phyloP scores from a whole-genome alignment of 2,888 invertebrate species.

The Andrena hattorfiana region DNA sequence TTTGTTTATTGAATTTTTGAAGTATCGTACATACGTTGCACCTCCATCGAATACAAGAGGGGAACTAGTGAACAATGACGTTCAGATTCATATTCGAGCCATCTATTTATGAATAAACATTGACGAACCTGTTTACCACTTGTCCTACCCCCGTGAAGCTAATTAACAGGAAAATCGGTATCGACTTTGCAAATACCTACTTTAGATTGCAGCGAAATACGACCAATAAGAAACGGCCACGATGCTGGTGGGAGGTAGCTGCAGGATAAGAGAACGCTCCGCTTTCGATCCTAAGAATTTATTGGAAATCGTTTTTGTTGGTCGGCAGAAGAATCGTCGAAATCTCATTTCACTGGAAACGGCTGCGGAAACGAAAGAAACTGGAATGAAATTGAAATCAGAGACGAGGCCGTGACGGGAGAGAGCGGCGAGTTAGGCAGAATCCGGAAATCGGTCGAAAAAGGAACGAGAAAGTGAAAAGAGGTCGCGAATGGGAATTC shows the following conservation, averaged over 20 bases:
- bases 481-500: conserved; percentile 25
- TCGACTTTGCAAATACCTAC: too few species aligned
- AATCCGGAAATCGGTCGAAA: conserved; percentile 42
- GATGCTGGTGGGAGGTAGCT: too few species aligned
- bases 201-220: not conserved
- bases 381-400: conserved; percentile 67
- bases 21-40: not conserved
- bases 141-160: too few species aligned
- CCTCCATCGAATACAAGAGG: not conserved
- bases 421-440: conserved; percentile 24
- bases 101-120: not conserved
- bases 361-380: conserved; percentile 67
- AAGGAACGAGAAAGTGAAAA: conserved; percentile 31
- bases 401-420: conserved; percentile 13
- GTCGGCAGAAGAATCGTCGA: conserved; percentile 54
- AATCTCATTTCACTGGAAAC: conserved; percentile 62
- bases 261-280: not conserved
- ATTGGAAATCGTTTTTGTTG: conserved; percentile 65
- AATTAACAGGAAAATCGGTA: too few species aligned
- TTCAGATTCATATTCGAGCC: not conserved
- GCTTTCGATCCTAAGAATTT: conserved; percentile 54
- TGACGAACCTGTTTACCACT: too few species aligned
- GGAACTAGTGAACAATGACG: not conserved
- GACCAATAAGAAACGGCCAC: not conserved
- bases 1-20: not conserved